Base-by-base conservation (phyloP, 2,888 invertebrate species). In the Tenodera sinensis region DNA sequence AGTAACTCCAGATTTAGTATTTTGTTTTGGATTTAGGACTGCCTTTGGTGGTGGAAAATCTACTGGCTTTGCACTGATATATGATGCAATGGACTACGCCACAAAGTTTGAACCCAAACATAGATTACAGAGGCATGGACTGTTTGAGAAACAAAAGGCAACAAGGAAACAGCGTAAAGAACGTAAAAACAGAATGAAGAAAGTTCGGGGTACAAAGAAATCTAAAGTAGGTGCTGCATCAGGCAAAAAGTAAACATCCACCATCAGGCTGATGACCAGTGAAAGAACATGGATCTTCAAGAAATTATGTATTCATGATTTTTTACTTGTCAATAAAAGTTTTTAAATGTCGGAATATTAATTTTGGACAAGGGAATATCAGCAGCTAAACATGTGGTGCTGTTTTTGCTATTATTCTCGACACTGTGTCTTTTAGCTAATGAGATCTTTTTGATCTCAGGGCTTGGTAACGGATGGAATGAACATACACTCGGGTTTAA, bases 151-250 rank as follows among this genome's bases (percentile, higher is more conserved):
- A 96, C 97, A 97, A 94, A 97, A 97, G 94, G 97, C 97, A 92
- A 98, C 98, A 90, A 96, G 99, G 93, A 99, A 99, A 95, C 99
- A 99, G 94, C 97, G 99, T 92, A 99, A 99, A 95, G 99, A 99
- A 96, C 96, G 98, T 92, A 99, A 99, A 96, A 99, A 99, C 97
- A 97, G 99, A 93, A 98, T 99, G 98, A 99, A 99, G 98, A 99
- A 99, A 95, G 99, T 99, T 91, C 96, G 99, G 93, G 99, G 99
- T 94, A 99, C 99, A 92, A 98, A 98, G 94, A 99, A 99, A 95
- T 97, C 97, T 92, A 99, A 99, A 96, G 98, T 99, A 93, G 99
- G 99, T 92, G 97, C 98, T 92, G 96, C 97, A 91, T 95, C 97
- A 92, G 98, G 97, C 94, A 99, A 99, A 96, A 95, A 95, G 91